Evolutionary conservation across 2,888 invertebrate genomes (phyloP).

Genomic region (Diachrysia chrysitis): DNA sequence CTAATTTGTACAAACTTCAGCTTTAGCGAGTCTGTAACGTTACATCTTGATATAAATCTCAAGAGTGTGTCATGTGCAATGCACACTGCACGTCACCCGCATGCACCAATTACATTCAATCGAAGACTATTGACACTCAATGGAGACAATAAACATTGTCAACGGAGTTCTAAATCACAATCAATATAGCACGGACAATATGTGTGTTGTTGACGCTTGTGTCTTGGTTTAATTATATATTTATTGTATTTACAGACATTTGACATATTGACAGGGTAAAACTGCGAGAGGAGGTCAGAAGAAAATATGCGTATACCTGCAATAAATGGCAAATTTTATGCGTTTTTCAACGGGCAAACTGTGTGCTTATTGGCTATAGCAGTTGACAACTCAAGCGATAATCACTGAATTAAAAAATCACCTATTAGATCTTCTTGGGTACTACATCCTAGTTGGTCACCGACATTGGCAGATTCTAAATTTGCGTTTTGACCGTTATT

Average conservation of each 20-base stretch:
- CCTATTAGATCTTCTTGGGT: too few relatives aligned
- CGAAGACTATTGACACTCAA: conserved; percentile 46
- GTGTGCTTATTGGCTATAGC: too few relatives aligned
- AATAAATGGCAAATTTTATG: too few relatives aligned
- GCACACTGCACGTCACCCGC: conserved; percentile 23
- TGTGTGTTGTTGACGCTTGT: neutral
- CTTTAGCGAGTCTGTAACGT: too few relatives aligned
- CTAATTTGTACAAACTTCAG: too few relatives aligned
- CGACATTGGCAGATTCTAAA: too few relatives aligned
- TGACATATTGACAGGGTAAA: too few relatives aligned
- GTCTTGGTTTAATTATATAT: neutral
- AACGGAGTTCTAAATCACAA: neutral
- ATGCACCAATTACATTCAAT: conserved; percentile 57
- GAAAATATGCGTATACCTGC: neutral
- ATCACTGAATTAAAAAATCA: too few relatives aligned
- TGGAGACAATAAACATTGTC: conserved; percentile 32
- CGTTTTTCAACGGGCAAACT: too few relatives aligned
- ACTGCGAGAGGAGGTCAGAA: neutral
- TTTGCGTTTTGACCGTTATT: too few relatives aligned
- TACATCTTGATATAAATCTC: neutral
- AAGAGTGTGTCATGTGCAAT: neutral
- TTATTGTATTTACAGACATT: neutral
- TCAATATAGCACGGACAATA: neutral
- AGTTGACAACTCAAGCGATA: too few relatives aligned
- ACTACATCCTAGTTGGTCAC: too few relatives aligned